phyloP scores from a whole-genome alignment of 2,113 vertebrate species.

The Lagopus muta region DNA sequence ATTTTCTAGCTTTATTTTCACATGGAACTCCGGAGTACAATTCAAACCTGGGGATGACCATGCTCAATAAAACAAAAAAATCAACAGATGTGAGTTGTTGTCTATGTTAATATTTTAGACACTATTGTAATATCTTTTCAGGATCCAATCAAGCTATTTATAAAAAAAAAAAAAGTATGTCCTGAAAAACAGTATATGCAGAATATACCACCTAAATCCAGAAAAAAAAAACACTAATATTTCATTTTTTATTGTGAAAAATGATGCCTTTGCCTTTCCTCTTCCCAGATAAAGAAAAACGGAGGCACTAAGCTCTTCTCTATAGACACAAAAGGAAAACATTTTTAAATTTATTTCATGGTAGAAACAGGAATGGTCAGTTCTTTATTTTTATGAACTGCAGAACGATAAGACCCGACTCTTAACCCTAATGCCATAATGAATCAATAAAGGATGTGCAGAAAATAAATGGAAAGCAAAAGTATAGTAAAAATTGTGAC shows the following conservation, averaged over 20 bases:
- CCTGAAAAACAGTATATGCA: neutral
- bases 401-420: neutral
- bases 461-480: constrained; percentile 18
- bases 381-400: constrained; percentile 29
- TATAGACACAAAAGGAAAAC: neutral
- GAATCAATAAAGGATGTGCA: constrained; percentile 23
- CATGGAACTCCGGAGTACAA: neutral
- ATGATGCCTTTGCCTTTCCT: neutral
- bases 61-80: neutral
- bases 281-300: neutral
- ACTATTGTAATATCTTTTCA: neutral
- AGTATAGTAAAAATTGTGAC: constrained; percentile 19
- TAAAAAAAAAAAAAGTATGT: neutral
- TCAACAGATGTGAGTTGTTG: neutral
- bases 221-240: neutral
- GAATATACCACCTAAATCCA: neutral
- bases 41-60: neutral
- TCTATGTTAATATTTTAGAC: neutral
- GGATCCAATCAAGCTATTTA: neutral
- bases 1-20: neutral
- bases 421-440: constrained; percentile 42
- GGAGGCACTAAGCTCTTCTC: neutral
- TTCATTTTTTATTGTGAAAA: neutral
- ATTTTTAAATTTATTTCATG: neutral
- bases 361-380: neutral